Conservation (phyloP, 2,888 invertebrate species). For the Orthosia incerta region DNA sequence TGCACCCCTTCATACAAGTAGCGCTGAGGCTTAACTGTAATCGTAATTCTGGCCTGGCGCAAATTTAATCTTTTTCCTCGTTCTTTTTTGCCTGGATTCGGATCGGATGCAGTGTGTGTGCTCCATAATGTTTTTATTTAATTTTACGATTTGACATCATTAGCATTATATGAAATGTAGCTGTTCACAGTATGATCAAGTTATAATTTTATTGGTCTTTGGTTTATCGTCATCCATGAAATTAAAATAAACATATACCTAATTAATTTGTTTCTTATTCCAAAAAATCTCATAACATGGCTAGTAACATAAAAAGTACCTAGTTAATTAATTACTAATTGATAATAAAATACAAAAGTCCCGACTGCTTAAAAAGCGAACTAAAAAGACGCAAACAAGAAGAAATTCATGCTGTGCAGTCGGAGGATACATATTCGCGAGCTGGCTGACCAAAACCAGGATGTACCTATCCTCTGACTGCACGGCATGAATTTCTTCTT, state of each 20-base stretch:
- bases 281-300: not conserved
- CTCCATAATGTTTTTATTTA: constrained; percentile 3
- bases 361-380: no score
- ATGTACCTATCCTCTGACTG: no score
- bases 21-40: not conserved
- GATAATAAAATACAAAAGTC: no score
- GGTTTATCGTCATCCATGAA: constrained; percentile 4
- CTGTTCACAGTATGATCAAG: constrained; percentile 18
- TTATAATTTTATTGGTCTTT: constrained; percentile 19
- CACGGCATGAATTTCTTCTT: no score
- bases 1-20: not conserved
- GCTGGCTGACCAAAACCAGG: no score
- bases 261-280: constrained; percentile 28
- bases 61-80: no score
- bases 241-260: constrained; percentile 32
- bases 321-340: not conserved
- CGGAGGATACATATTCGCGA: no score
- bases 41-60: no score
- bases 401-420: no score
- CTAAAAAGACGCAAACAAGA: no score
- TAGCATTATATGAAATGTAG: constrained; percentile 22
- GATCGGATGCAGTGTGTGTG: constrained; percentile 6
- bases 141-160: constrained; percentile 22
- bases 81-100: not conserved
- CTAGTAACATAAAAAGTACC: not conserved